Conservation (phyloP, 2,113 vertebrate species). For the Apaloderma vittatum region DNA sequence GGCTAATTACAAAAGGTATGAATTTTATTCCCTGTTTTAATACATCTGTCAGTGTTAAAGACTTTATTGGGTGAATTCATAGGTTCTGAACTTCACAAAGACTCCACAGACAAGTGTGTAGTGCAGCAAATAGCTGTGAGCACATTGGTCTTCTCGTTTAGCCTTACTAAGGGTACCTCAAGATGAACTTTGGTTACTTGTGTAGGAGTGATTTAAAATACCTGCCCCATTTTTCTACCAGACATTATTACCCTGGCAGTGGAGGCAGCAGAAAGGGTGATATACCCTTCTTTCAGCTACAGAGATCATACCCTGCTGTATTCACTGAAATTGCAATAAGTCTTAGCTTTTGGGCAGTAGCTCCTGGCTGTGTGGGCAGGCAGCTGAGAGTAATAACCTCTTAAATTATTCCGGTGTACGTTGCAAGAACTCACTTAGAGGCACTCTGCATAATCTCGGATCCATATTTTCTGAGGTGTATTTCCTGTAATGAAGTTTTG, state of each 20-base stretch:
- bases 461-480: neutral
- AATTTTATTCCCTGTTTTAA: neutral
- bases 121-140: neutral
- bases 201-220: conserved; percentile 39
- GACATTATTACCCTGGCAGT: conserved; percentile 3
- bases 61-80: neutral
- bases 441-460: neutral
- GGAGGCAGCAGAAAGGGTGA: conserved; percentile 26
- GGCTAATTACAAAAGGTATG: neutral
- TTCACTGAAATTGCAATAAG: neutral
- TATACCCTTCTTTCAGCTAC: neutral
- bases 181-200: neutral
- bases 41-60: neutral
- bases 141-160: neutral
- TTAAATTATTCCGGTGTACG: conserved; percentile 1
- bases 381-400: conserved; percentile 34
- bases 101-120: neutral
- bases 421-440: neutral
- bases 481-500: neutral
- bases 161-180: neutral
- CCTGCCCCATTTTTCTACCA: neutral
- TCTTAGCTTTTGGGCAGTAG: conserved; percentile 19
- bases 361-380: conserved; percentile 22
- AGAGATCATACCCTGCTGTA: neutral
- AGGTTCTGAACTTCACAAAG: neutral